Evolutionary conservation across 2,888 invertebrate genomes (phyloP).

Genomic region (Coenonympha arcania): DNA sequence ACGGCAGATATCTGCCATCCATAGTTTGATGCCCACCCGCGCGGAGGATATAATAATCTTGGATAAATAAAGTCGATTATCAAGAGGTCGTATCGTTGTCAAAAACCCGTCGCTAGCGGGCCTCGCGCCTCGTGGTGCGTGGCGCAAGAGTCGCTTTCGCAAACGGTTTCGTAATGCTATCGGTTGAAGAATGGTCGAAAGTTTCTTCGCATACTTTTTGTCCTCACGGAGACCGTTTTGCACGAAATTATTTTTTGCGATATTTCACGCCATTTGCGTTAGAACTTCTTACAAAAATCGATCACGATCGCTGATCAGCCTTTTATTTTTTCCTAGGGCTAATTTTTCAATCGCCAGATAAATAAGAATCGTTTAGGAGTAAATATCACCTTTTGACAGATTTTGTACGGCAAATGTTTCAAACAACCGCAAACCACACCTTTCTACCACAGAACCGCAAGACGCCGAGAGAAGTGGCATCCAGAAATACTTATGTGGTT

Average conservation of each 20-base stretch:
- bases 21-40: no score
- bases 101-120: constrained; percentile 34
- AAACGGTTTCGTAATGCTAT: constrained; percentile 55
- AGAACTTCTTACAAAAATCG: constrained; percentile 1
- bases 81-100: constrained; percentile 33
- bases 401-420: no score
- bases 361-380: no score
- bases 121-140: constrained; percentile 37
- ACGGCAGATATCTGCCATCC: no score
- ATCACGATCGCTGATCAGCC: neutral
- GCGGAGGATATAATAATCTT: no score
- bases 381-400: no score
- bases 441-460: no score
- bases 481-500: no score
- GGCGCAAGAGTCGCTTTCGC: constrained; percentile 63
- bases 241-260: constrained; percentile 9
- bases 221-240: constrained; percentile 36
- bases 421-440: no score
- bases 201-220: constrained; percentile 53
- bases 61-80: constrained; percentile 33
- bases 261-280: constrained; percentile 11
- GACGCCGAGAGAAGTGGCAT: no score
- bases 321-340: no score
- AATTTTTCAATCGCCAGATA: no score
- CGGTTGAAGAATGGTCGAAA: constrained; percentile 61